Percentiles rank a stretch among this genome's conserved stretches.
Evolutionary conservation across 2,888 invertebrate species (phyloP).

Genomic region (Callyntrura sp.): DNA sequence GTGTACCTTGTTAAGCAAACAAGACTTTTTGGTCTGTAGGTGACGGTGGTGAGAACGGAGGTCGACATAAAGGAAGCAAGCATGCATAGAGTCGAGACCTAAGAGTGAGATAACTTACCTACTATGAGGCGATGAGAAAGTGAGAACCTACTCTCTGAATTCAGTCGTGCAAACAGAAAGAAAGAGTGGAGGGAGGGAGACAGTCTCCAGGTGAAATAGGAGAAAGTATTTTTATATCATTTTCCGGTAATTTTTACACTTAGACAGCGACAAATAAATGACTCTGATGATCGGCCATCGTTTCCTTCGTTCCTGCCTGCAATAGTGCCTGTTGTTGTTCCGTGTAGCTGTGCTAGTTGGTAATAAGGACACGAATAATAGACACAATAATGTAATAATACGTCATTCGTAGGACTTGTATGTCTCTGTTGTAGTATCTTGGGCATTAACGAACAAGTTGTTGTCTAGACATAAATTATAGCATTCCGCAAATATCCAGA

Average conservation of each 20-base stretch:
- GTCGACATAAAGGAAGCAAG: background rate
- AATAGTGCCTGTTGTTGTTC: slow-evolving; percentile 37
- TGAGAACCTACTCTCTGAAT: too few species aligned
- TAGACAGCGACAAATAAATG: slow-evolving; percentile 65
- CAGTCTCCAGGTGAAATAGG: slow-evolving; percentile 60
- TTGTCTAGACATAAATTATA: too few species aligned
- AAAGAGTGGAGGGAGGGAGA: slow-evolving; percentile 11
- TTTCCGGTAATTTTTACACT: slow-evolving; percentile 65
- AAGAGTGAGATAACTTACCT: background rate
- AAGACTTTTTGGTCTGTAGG: slow-evolving; percentile 37
- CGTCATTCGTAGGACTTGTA: too few species aligned
- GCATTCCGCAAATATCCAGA: too few species aligned
- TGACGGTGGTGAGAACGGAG: slow-evolving; percentile 20
- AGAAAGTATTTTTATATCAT: slow-evolving; percentile 65
- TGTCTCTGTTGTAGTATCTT: too few species aligned
- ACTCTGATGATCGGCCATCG: slow-evolving; percentile 65
- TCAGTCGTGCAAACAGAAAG: background rate
- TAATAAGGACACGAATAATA: too few species aligned
- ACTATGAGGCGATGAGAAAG: background rate
- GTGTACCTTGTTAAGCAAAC: slow-evolving; percentile 22
- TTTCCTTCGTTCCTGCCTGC: slow-evolving; percentile 29
- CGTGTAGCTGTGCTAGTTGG: slow-evolving; percentile 1
- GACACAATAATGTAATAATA: too few species aligned
- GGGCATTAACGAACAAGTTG: too few species aligned
- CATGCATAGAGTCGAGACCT: background rate